Percentiles rank a stretch among this genome's conserved stretches.
These are phyloP conservation scores for Hylaeus volcanicus DNA, from an alignment of 1,140 invertebrate species.

Conservation along the genomic window DNA sequence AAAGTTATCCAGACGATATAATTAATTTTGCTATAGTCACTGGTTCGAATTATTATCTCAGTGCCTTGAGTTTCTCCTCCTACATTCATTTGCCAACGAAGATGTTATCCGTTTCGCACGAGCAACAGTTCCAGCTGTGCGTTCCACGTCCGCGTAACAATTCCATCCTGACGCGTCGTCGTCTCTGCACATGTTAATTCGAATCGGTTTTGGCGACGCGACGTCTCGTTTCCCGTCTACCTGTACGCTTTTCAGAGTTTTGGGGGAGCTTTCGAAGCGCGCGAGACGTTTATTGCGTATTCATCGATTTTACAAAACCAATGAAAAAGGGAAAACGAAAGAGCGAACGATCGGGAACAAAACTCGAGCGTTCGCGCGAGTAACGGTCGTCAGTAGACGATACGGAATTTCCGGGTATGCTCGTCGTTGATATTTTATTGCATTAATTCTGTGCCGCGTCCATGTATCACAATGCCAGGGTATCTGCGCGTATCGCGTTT, in stretches of 20 bases:
- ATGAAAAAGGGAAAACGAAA: background rate
- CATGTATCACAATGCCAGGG: conserved; percentile 32
- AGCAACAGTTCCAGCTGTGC: background rate
- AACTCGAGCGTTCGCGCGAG: background rate
- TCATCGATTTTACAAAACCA: conserved; percentile 13
- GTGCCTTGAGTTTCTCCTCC: too few relatives aligned
- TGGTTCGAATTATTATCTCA: background rate
- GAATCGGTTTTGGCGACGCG: background rate
- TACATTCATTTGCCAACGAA: background rate
- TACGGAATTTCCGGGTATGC: background rate
- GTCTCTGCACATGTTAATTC: background rate
- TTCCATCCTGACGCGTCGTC: background rate
- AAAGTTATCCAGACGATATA: background rate
- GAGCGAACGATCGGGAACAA: background rate
- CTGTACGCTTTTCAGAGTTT: background rate
- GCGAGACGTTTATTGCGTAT: conserved; percentile 7
- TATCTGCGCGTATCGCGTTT: conserved; percentile 29
- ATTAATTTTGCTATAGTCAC: background rate
- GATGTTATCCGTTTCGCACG: background rate
- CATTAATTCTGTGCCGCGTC: conserved; percentile 36
- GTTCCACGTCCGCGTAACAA: background rate
- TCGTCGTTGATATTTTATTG: conserved; percentile 49
- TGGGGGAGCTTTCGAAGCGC: background rate
- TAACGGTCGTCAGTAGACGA: background rate
- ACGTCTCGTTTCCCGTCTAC: background rate